Evolutionary conservation across 2,888 invertebrate species (phyloP), one percentile per base, ranked within the genome.

Genomic region (Lypha dubia): DNA sequence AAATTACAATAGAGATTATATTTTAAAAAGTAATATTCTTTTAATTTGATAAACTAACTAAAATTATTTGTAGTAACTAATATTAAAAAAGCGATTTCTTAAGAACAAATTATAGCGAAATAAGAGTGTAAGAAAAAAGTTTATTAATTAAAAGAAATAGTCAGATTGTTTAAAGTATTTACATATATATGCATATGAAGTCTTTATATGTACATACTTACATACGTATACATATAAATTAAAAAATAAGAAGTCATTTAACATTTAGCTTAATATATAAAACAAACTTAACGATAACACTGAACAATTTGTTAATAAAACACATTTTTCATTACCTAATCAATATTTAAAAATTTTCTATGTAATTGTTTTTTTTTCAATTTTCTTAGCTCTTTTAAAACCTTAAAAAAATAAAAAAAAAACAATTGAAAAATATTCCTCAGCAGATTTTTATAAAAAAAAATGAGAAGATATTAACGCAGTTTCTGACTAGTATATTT

Each of bases 401-500:
- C 77, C 73, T 74, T 41, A 24, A 32, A 41, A 32, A 41, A 65
- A 68, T 35, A 62, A 53, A 20, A 44, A 46, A 56, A 63, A 11
- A 38, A 53, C 56, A 51, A 35, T 41, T 41, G 28, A 71, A 71
- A 65, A 65, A n/a, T 76, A 38, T 62, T 44, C 22, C n/a, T 8
- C 41, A 67, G n/a, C 58, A 28, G 2, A n/a, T 63, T 74, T 58
- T 62, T 56, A 17, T 49, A 53, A 53, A 44, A 68, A 68, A 60
- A 41, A 70, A 20, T 28, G 5, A 24, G 22, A 9, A 11, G 3
- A 28, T 28, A 60, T 49, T 53, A 71, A 85, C 65, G 75, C 83
- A 83, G 71, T 85, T 83, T 76, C 68, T 85, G 85, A 85, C 85
- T 85, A 85, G 85, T 75, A 65, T 22, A 71, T 70, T 77, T 65